These are phyloP conservation scores for Trichogramma pretiosum DNA, from an alignment of 1,140 invertebrate species.

Conservation along the genomic window DNA sequence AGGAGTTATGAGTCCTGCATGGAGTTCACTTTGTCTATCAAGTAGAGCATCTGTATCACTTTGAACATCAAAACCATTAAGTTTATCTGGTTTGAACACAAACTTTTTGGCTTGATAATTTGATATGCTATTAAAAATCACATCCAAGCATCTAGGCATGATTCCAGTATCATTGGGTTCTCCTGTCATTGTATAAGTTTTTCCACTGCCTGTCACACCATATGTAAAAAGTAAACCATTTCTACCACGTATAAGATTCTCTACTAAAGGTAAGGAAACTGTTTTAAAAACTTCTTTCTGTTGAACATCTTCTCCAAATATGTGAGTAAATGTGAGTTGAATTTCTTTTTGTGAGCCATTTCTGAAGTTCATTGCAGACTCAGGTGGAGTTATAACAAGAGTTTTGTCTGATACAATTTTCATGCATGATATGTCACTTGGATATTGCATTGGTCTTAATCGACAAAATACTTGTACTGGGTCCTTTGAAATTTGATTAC, in stretches of 20 bases:
- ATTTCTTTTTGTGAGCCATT: constrained; percentile 56
- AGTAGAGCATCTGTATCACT: constrained; percentile 77
- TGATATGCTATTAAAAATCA: constrained; percentile 83
- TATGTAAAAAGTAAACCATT: constrained; percentile 92
- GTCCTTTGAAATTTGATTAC: constrained; percentile 42
- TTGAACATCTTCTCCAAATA: constrained; percentile 68
- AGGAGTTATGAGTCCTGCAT: constrained; percentile 34
- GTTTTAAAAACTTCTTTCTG: constrained; percentile 82
- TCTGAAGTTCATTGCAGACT: constrained; percentile 54
- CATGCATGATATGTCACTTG: constrained; percentile 60
- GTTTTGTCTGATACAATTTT: constrained; percentile 62
- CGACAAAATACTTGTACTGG: constrained; percentile 82
- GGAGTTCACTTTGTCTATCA: constrained; percentile 56
- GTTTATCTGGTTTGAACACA: constrained; percentile 84
- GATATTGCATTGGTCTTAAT: constrained; percentile 62
- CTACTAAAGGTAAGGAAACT: constrained; percentile 79
- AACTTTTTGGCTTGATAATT: constrained; percentile 70
- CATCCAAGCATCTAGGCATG: constrained; percentile 80
- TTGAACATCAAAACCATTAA: constrained; percentile 90
- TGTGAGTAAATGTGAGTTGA: constrained; percentile 70
- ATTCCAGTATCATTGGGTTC: constrained; percentile 71
- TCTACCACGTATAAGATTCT: constrained; percentile 68
- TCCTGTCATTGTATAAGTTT: constrained; percentile 92
- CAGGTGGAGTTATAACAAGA: constrained; percentile 58
- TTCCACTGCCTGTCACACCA: constrained; percentile 92